Base-by-base conservation (phyloP, 2,797 vertebrate species). In the Cuniculus paca region DNA sequence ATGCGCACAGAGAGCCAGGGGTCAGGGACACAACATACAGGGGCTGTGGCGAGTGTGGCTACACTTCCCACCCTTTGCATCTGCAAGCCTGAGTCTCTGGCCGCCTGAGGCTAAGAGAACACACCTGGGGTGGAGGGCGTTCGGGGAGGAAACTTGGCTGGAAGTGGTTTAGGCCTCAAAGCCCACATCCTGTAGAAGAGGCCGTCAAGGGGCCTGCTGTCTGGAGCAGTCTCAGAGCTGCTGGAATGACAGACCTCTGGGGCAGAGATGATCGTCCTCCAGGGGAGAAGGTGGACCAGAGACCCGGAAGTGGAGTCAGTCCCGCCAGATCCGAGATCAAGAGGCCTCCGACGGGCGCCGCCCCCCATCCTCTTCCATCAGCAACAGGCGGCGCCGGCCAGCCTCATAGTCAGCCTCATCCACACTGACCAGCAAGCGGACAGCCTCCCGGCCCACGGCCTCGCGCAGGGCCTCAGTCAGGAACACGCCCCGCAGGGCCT, bases 341-440 rank as follows among this genome's bases (percentile, higher is more conserved):
- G 94, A 94, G 88, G 96, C 92, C 77, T 93, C 81, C 0, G 94
- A 56, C 0, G 50, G 91, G 36, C 70, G 79, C n/a, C 22, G 88
- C 1, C 79, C 87, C 22, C 85, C 97, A 16, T 96, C 96, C 68
- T 97, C 97, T 60, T 96, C 96, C 97, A 97, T 96, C 68, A 98
- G 90, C 75, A 99, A 97, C 94, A 99, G 98, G 79, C 99, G 92
- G 90, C 98, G 98, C 3, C 99, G 98, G 34, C 99, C 99, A 70
- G 99, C 98, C 98, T 99, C 99, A 0, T 99, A 99, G 98, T 99
- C 99, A 0, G 99, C 99, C 97, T 99, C 99, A 72, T 99, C 99
- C 96, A 99, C 99, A 2, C 99, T 99, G 98, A 99, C 99, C 93
- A 99, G 99, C 93, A 99, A 98, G 65, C 99, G 99, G 56, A 99